These are phyloP conservation scores for Micrasema minimum DNA, from an alignment of 1,140 invertebrate genomes.

Conservation along the genomic window DNA sequence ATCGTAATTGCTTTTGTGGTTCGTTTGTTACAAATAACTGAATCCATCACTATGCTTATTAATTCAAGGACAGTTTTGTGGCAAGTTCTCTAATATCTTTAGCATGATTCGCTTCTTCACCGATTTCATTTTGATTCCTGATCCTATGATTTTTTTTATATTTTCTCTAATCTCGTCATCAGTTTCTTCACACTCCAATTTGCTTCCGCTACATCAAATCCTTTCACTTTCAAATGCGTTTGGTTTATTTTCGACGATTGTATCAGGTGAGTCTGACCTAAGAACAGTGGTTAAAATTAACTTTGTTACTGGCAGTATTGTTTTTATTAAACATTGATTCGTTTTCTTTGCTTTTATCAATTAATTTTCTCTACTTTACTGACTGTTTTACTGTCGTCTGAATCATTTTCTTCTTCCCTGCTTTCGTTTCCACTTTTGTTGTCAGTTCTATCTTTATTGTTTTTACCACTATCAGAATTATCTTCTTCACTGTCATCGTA, in stretches of 20 bases:
- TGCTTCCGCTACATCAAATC: conserved; percentile 37
- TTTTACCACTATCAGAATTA: conserved; percentile 7
- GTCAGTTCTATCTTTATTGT: neutral
- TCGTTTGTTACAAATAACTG: no score
- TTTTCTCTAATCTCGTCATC: conserved; percentile 36
- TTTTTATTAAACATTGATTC: conserved; percentile 13
- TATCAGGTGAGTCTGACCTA: conserved; percentile 49
- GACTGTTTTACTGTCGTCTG: neutral
- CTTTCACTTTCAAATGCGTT: conserved; percentile 40
- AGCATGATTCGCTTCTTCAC: conserved; percentile 46
- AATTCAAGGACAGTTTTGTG: conserved; percentile 30
- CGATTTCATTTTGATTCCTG: conserved; percentile 24
- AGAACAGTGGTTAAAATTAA: conserved; percentile 32
- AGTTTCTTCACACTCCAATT: conserved; percentile 33
- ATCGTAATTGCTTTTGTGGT: no score
- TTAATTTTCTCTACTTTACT: neutral
- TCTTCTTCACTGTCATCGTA: conserved; percentile 2
- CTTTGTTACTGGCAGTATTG: conserved; percentile 4
- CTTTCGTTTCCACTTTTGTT: conserved; percentile 18
- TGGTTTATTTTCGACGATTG: conserved; percentile 38
- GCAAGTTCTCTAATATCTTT: conserved; percentile 42
- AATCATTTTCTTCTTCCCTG: conserved; percentile 5
- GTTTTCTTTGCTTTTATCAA: neutral
- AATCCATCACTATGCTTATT: no score
- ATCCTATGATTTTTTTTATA: conserved; percentile 43